phyloP scores from a whole-genome alignment of 2,113 vertebrate genomes.

The Oncorhynchus keta region DNA sequence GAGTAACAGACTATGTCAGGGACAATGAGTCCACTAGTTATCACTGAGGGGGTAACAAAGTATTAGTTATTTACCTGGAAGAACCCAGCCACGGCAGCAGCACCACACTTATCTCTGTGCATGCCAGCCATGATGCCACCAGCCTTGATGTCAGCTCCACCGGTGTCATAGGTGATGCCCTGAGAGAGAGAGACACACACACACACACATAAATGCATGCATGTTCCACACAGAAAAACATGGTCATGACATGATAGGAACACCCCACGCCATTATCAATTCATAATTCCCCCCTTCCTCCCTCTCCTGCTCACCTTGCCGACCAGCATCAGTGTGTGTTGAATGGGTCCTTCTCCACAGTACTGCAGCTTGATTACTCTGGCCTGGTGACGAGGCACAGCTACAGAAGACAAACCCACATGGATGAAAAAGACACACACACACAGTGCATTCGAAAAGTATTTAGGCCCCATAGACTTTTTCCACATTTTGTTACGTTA shows the following conservation, averaged over 20 bases:
- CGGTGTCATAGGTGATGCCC: conserved; percentile 82
- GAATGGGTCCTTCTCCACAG: conserved; percentile 70
- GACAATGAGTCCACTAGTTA: neutral
- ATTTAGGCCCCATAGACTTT: too few relatives aligned
- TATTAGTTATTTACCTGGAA: conserved; percentile 67
- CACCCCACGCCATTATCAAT: too few relatives aligned
- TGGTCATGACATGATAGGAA: too few relatives aligned
- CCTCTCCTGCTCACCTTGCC: conserved; percentile 70
- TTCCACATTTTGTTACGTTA: too few relatives aligned
- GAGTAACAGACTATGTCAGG: neutral
- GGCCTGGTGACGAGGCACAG: conserved; percentile 76
- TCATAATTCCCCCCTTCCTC: neutral
- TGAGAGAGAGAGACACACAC: conserved; percentile 19
- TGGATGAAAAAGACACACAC: conserved; percentile 16
- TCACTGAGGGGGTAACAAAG: too few relatives aligned
- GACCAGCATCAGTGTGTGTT: conserved; percentile 76
- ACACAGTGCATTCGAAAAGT: neutral
- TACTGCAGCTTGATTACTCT: conserved; percentile 77
- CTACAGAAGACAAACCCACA: conserved; percentile 45
- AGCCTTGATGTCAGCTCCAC: conserved; percentile 82
- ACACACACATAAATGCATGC: neutral
- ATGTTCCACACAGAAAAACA: too few relatives aligned
- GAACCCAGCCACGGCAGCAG: conserved; percentile 79
- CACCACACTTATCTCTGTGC: conserved; percentile 84
- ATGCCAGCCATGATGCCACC: conserved; percentile 81